Base-by-base conservation (phyloP, 2,113 vertebrate genomes). In the Copsychus sechellarum region DNA sequence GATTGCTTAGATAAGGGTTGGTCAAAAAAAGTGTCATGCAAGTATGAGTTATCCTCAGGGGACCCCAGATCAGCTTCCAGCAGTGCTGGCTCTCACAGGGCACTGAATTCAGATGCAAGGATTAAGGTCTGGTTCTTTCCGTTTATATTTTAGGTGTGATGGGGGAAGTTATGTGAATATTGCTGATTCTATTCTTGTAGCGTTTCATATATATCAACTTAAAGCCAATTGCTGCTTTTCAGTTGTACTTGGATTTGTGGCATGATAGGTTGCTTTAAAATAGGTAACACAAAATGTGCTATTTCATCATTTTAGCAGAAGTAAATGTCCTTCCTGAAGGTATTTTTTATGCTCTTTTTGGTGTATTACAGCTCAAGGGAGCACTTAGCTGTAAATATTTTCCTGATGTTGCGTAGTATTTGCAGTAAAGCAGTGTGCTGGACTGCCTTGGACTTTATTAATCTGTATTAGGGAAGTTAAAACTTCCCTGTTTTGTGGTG, bases 101-200 rank as follows among this genome's bases (percentile, higher is more conserved):
- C 43, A 6, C 29, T 38, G 51, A 50, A 93, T 96, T 82, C 48
- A 88, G 80, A 73, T 92, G 79, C 31, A 40, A 42, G 80, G 50
- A 45, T 84, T 93, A n/a, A 82, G 83, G 69, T 94, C 81, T 69
- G 80, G 36, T 83, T 93, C 83, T 97, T 96, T 92, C 50, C 82
- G 23, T 57, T 95, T 74, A 2, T 77, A 13, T 95, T 92, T 97
- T 90, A 78, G 36, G 51, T 83, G 62, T 92, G 88, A 25, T 73
- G 65, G 85, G 42, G 65, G 60, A 92, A 83, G 51, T 73, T 87
- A 56, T 8, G 87, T 88, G 58, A 79, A 83, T 65, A 36, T 79
- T 71, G 43, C 76, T 81, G 69, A 24, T 77, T 90, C 43, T 2
- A 0, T 58, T 57, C 24, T 61, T 82, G 38, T 53, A 50, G 60